phyloP scores from a whole-genome alignment of 2,113 vertebrate species.

The Mus musculus region DNA sequence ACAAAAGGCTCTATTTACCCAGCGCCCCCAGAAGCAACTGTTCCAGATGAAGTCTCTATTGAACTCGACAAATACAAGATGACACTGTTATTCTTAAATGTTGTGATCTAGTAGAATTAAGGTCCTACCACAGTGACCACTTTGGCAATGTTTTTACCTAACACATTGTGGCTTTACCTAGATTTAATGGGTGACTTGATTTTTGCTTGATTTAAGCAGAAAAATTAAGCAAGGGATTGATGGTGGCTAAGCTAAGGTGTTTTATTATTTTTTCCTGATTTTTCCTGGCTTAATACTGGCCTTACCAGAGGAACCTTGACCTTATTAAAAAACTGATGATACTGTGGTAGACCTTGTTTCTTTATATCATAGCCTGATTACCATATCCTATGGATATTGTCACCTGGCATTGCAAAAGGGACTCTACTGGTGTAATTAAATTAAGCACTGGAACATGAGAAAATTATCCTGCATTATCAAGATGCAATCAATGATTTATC shows the following conservation, averaged over 20 bases:
- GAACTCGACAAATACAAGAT: slow-evolving; percentile 45
- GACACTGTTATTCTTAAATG: slow-evolving; percentile 26
- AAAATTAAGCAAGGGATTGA: not conserved
- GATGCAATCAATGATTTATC: not conserved
- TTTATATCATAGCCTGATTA: not conserved
- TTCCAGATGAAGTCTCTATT: slow-evolving; percentile 68
- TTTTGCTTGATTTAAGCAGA: not conserved
- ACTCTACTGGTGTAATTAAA: not conserved
- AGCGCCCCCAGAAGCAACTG: slow-evolving; percentile 29
- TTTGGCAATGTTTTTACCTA: not conserved
- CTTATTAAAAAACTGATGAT: not conserved
- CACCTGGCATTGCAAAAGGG: not conserved
- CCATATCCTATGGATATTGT: not conserved
- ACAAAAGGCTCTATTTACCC: slow-evolving; percentile 67
- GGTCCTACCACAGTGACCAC: not conserved
- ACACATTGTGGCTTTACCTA: slow-evolving; percentile 34
- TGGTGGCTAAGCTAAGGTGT: not conserved
- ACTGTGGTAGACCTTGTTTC: not conserved
- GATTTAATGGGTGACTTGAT: not conserved
- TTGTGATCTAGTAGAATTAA: slow-evolving; percentile 14
- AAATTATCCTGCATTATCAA: not conserved
- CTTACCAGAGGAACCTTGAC: not conserved
- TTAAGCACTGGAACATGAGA: not conserved
- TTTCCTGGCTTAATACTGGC: not conserved
- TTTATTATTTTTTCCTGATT: not conserved